Evolutionary conservation across 2,888 invertebrate genomes (phyloP), one percentile per base, ranked within the genome.

Genomic region (Diadegma fenestrale): DNA sequence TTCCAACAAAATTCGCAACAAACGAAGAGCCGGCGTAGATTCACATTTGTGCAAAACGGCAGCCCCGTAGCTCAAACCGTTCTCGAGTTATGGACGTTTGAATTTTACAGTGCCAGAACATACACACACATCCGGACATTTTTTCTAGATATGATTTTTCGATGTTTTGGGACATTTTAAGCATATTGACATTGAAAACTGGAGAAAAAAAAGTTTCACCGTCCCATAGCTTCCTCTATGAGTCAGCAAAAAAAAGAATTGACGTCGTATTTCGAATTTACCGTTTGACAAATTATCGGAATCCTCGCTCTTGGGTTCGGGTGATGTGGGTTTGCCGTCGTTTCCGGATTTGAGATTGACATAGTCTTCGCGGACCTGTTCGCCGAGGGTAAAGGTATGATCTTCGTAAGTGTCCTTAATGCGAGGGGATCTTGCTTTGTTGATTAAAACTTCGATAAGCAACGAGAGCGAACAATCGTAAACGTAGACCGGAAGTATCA

Each of bases 401-500:
- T 95, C 95, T 85, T 95, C 94, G 89, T 94, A 95, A 68, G 95
- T 92, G 89, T 95, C 95, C 79, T 94, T 94, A 45, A 90, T 91
- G 12, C 92, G 90, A 2, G 93, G 90, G 12, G 90, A 91, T 77
- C 90, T 91, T 7, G 91, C 91, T 88, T 94, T 94, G 76, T 93
- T 94, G 6, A 95, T 92, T 54, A 95, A 94, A 0, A 95, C 94
- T 86, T 95, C 95, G n/a, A 95, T 95, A 48, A 96, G 91, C 82
- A 95, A 93, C 33, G 95, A 94, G 66, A 96, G 92, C 1, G 96
- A 95, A 91, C 96, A 96, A 91, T 96, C 96, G 90, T 96, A 97
- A n/a, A 96, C 95, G 90, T 96, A 97, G 79, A 97, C 93, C 0
- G 96, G 96, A 58, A 95, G 91, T 26, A 94, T 92, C 41, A 95